A percentile compares a stretch with the other conserved stretches of the same genome.
Evolutionary conservation across 2,113 vertebrate species (phyloP).

Genomic region (Dicrurus megarhynchus): DNA sequence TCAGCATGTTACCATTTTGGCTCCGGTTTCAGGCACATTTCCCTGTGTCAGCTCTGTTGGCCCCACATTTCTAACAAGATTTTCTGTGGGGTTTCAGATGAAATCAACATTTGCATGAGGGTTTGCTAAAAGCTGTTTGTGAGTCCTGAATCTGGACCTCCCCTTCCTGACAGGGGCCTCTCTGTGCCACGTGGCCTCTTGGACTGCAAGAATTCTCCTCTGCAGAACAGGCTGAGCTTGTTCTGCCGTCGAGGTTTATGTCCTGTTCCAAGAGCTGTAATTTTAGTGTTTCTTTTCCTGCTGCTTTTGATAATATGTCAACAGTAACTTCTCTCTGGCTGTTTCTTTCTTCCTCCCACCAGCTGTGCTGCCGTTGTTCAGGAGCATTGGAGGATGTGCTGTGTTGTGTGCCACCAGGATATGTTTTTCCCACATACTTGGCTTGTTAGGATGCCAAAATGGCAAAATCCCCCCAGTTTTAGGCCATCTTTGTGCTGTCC

Average conservation of each 20-base stretch:
- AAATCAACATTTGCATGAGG: neutral
- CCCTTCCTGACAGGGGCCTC: neutral
- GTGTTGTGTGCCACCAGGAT: neutral
- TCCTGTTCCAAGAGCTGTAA: neutral
- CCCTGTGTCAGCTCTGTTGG: neutral
- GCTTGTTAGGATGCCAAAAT: neutral
- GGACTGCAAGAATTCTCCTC: neutral
- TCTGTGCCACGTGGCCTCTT: neutral
- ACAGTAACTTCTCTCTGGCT: neutral
- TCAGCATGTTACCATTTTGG: neutral
- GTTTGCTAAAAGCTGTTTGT: neutral
- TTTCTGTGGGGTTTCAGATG: neutral
- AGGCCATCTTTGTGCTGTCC: neutral
- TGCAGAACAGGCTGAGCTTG: slow-evolving; percentile 62
- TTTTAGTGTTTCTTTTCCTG: slow-evolving; percentile 16
- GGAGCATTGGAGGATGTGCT: neutral
- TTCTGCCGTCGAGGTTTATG: neutral
- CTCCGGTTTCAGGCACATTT: neutral
- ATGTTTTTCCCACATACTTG: neutral
- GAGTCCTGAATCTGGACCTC: neutral
- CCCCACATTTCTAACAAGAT: neutral
- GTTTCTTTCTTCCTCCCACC: neutral
- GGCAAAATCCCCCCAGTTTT: neutral
- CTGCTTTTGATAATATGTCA: neutral
- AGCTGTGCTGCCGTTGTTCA: neutral